Percentiles rank a stretch among this genome's conserved stretches.
phyloP scores from a whole-genome alignment of 2,797 vertebrate genomes.

The Notamacropus eugenii region DNA sequence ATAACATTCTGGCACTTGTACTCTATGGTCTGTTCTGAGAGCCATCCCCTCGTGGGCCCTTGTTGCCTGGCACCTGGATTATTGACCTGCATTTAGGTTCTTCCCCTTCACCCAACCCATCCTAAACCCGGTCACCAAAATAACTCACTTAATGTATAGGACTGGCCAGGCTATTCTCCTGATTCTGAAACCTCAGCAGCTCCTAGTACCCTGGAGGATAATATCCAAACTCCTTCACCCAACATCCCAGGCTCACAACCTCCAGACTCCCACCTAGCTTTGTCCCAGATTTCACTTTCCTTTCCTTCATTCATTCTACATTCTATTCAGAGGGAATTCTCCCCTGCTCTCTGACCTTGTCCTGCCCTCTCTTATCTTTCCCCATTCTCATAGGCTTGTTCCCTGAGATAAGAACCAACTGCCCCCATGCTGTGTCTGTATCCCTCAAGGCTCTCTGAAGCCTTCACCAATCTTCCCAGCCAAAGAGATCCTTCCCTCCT shows the following conservation, averaged over 20 bases:
- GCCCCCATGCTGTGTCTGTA: neutral
- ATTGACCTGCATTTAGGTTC: neutral
- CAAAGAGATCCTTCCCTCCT: neutral
- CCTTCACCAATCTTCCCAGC: neutral
- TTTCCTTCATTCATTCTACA: neutral
- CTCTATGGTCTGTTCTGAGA: neutral
- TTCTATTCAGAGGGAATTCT: neutral
- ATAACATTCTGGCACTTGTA: slow-evolving; percentile 10
- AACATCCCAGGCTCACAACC: neutral
- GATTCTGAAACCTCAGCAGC: neutral
- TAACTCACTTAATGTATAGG: neutral
- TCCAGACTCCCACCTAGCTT: neutral
- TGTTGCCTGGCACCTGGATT: neutral
- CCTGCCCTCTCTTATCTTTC: neutral
- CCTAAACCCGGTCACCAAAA: neutral
- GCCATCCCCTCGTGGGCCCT: neutral
- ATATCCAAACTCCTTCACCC: neutral
- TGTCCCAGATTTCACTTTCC: neutral
- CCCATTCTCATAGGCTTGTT: neutral
- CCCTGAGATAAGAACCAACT: neutral
- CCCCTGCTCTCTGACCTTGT: neutral
- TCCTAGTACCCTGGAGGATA: neutral
- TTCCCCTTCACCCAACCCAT: neutral
- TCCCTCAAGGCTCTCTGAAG: neutral
- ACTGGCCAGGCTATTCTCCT: neutral